Evolutionary conservation across 2,797 vertebrate genomes (phyloP).

Genomic region (Amphiprion clarkii): DNA sequence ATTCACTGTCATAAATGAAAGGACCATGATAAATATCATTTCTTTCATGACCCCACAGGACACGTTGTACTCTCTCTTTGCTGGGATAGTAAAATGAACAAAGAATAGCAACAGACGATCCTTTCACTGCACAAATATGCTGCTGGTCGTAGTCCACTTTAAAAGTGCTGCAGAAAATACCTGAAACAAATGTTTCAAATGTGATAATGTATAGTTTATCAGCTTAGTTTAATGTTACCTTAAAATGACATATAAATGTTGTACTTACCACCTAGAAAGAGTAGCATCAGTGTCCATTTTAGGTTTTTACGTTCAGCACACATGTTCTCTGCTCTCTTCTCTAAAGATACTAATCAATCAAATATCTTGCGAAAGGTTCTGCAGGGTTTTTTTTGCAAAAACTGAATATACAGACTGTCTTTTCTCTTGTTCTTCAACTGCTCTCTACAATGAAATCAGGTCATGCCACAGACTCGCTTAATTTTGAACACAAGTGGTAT

Average conservation of each 20-base stretch:
- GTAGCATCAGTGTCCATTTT: constrained; percentile 1
- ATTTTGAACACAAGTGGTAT: background rate
- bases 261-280: constrained; percentile 42
- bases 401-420: background rate
- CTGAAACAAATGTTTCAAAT: constrained; percentile 32
- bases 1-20: constrained; percentile 27
- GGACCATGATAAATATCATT: background rate
- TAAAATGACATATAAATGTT: background rate
- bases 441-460: constrained; percentile 9
- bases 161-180: background rate
- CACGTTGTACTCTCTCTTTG: fast-evolving
- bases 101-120: constrained; percentile 30
- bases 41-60: constrained; percentile 32
- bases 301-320: background rate
- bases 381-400: too few species aligned
- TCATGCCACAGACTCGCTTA: background rate
- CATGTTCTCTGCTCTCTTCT: constrained; percentile 13
- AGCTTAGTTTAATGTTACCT: fast-evolving
- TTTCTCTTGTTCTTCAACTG: background rate
- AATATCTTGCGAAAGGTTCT: too few species aligned
- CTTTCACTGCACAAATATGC: constrained; percentile 44
- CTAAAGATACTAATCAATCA: too few species aligned
- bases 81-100: constrained; percentile 23
- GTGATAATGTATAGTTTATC: background rate
- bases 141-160: background rate